A percentile compares a stretch with the other conserved stretches of the same genome.
Evolutionary conservation across 2,888 invertebrate species (phyloP).

Genomic region (Drosophila robusta): DNA sequence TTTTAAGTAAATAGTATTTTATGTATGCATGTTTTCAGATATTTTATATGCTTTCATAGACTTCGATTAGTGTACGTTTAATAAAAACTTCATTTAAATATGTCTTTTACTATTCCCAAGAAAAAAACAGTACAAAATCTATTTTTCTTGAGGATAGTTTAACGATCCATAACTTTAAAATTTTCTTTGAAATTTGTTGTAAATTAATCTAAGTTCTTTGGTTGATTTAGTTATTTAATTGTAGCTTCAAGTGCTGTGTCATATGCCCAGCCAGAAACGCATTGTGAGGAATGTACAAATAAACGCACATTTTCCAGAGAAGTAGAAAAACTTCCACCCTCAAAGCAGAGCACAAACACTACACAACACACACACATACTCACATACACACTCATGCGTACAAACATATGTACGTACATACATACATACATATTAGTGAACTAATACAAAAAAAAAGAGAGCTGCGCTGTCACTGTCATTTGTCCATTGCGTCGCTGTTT

Average conservation of each 20-base stretch:
- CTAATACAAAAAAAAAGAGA: slow-evolving; percentile 70
- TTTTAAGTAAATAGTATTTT: background rate
- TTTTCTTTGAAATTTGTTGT: too few species aligned
- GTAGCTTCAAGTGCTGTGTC: slow-evolving; percentile 23
- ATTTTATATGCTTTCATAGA: background rate
- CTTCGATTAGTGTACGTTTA: background rate
- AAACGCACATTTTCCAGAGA: slow-evolving; percentile 81
- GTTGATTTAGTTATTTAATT: background rate
- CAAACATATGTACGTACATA: slow-evolving; percentile 23
- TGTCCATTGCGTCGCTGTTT: slow-evolving; percentile 71
- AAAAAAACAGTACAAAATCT: too few species aligned
- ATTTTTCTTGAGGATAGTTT: background rate
- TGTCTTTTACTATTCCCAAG: background rate
- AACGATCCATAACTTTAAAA: background rate
- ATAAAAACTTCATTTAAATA: background rate
- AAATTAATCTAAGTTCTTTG: background rate
- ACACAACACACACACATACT: slow-evolving; percentile 39
- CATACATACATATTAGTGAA: slow-evolving; percentile 61
- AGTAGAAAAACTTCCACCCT: slow-evolving; percentile 80
- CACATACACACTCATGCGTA: slow-evolving; percentile 15
- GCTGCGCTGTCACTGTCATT: slow-evolving; percentile 69
- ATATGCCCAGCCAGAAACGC: slow-evolving; percentile 65
- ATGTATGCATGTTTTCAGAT: background rate
- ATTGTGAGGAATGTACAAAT: slow-evolving; percentile 68
- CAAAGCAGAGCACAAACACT: slow-evolving; percentile 66